Evolutionary conservation across 2,113 vertebrate genomes (phyloP), one percentile per base, ranked within the genome.

Genomic region (Prunella himalayana): DNA sequence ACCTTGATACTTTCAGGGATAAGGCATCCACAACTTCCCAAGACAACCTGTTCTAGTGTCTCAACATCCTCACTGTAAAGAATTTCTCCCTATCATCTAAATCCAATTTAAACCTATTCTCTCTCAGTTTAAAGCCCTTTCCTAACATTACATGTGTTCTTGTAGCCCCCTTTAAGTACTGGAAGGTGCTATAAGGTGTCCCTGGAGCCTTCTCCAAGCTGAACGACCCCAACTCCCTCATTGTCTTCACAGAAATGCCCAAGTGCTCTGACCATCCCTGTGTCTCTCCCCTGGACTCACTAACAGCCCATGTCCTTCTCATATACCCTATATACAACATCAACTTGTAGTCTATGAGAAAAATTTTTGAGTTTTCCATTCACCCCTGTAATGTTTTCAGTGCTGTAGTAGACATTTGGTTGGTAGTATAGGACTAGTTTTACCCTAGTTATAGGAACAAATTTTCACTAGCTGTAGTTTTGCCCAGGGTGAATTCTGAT

Each of bases 271-370:
- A 14, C 15, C 12, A 35, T 10, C 14, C 37, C 27, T 30, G 30
- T 24, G n/a, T 25, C 24, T 10, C 25, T 65, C 6, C 30, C 39
- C 22, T 54, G 41, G 31, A 37, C 33, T 68, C 25, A 53, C 18
- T 10, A 60, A 33, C 22, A 60, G 6, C 47, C 7, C n/a, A 15
- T 9, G 15, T 33, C 41, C 39, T 71, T 90, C 31, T 72, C 24
- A 33, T 28, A 17, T 22, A 56, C 1, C 1, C 11, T 51, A 13
- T 10, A 39, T n/a, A 21, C 1, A 28, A 4, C 8, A 44, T 60
- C 57, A 71, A 37, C 35, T 21, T 64, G 35, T 2, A 54, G 17
- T 31, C 53, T 75, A 60, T 39, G 7, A 35, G 3, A 77, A 61
- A 12, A n/a, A 23, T 14, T 28, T 21, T 30, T 9, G 39, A 41